A percentile compares a stretch with the other conserved stretches of the same genome.
phyloP scores from a whole-genome alignment of 2,888 invertebrate genomes.

The Macrophya annulata region DNA sequence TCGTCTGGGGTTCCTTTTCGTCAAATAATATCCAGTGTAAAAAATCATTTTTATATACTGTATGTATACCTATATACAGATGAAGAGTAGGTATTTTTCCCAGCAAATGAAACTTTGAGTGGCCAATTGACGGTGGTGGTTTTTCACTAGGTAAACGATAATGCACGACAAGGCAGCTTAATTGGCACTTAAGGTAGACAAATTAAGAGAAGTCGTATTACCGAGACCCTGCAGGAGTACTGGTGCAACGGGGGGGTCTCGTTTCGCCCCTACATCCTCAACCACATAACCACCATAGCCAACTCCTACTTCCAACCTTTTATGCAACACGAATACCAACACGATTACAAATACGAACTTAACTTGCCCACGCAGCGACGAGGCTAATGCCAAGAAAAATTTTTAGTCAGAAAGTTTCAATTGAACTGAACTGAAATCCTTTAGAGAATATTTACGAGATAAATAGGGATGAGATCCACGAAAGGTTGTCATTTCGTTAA shows the following conservation, averaged over 20 bases:
- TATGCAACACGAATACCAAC: neutral
- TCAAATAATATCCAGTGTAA: neutral
- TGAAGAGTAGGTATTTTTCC: neutral
- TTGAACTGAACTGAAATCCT: neutral
- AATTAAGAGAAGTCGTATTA: conserved; percentile 55
- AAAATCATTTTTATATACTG: neutral
- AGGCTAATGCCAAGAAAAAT: conserved; percentile 1
- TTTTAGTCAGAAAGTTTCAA: conserved; percentile 10
- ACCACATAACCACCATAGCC: neutral
- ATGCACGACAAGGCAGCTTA: conserved; percentile 56
- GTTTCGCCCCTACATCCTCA: neutral
- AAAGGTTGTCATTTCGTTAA: too few species aligned
- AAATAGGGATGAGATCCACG: neutral
- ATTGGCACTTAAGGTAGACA: conserved; percentile 57
- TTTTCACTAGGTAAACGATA: conserved; percentile 45
- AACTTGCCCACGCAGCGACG: neutral
- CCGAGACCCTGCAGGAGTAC: neutral
- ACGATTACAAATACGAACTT: neutral
- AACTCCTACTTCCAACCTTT: conserved; percentile 37
- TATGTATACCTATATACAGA: neutral
- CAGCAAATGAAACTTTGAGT: conserved; percentile 46
- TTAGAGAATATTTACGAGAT: neutral
- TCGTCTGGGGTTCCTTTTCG: neutral
- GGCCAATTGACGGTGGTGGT: conserved; percentile 40
- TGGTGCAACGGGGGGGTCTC: neutral